These are phyloP conservation scores for Cyanoliseus patagonus DNA, from an alignment of 2,113 vertebrate species.

Conservation along the genomic window DNA sequence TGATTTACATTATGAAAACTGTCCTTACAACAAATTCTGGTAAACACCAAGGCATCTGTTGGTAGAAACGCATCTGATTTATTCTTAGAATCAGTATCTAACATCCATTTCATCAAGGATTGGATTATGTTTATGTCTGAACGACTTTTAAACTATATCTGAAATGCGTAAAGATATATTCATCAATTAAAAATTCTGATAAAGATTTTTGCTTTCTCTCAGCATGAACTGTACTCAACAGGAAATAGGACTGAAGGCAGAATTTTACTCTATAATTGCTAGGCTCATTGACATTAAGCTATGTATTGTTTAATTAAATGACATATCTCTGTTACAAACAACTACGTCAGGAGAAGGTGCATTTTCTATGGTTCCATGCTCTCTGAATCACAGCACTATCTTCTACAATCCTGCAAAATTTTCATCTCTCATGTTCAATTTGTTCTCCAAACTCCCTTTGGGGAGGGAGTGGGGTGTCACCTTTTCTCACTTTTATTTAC, in stretches of 20 bases:
- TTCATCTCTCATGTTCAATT: background rate
- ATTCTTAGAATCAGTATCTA: background rate
- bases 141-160: fast-evolving
- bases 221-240: background rate
- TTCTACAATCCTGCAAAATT: background rate
- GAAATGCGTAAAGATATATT: background rate
- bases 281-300: background rate
- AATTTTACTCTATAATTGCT: background rate
- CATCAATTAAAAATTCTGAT: background rate
- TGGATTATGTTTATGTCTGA: background rate
- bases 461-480: background rate
- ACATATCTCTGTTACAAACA: background rate
- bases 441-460: background rate
- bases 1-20: background rate
- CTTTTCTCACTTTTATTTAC: background rate
- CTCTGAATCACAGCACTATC: background rate
- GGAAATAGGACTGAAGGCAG: background rate
- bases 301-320: background rate
- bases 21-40: background rate
- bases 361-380: background rate
- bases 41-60: background rate
- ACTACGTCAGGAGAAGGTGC: background rate
- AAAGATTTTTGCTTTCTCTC: background rate
- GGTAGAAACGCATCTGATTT: background rate
- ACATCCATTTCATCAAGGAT: background rate